phyloP scores from a whole-genome alignment of 1,140 invertebrate species.

The Brachionus paranguensis region DNA sequence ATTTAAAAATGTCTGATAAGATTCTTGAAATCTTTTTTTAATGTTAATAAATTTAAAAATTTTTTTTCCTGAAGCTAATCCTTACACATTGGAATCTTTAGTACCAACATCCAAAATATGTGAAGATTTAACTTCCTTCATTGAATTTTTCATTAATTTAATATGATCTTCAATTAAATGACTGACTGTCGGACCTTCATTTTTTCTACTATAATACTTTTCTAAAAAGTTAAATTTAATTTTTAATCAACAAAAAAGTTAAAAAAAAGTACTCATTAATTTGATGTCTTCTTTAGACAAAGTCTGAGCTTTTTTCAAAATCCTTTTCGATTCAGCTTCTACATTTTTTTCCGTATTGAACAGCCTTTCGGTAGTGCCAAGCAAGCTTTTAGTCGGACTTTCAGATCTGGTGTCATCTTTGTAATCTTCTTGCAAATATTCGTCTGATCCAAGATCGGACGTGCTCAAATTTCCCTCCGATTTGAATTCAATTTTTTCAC shows the following conservation, averaged over 20 bases:
- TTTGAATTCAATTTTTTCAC: not conserved
- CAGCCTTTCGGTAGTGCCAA: not conserved
- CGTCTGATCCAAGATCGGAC: not conserved
- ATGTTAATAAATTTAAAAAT: constrained; percentile 39
- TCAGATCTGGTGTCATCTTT: not conserved
- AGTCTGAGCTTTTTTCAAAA: constrained; percentile 24
- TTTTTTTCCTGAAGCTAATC: not conserved
- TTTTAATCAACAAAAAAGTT: too few species aligned
- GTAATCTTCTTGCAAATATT: not conserved
- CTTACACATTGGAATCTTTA: constrained; percentile 46
- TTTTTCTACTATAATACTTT: constrained; percentile 50
- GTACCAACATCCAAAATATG: constrained; percentile 55
- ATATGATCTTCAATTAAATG: constrained; percentile 47
- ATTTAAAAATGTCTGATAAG: constrained; percentile 47
- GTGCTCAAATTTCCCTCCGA: not conserved
- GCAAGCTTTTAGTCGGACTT: not conserved
- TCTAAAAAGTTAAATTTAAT: constrained; percentile 42
- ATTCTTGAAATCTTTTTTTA: constrained; percentile 48
- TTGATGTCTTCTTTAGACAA: constrained; percentile 32
- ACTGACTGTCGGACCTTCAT: constrained; percentile 50
- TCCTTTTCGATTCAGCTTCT: constrained; percentile 14
- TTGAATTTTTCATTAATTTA: constrained; percentile 46
- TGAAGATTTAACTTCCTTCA: constrained; percentile 50
- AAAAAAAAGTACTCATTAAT: constrained; percentile 39
- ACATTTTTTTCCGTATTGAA: constrained; percentile 31